Evolutionary conservation across 1,140 invertebrate genomes (phyloP).

Genomic region (Caenorhabditis inopinata): DNA sequence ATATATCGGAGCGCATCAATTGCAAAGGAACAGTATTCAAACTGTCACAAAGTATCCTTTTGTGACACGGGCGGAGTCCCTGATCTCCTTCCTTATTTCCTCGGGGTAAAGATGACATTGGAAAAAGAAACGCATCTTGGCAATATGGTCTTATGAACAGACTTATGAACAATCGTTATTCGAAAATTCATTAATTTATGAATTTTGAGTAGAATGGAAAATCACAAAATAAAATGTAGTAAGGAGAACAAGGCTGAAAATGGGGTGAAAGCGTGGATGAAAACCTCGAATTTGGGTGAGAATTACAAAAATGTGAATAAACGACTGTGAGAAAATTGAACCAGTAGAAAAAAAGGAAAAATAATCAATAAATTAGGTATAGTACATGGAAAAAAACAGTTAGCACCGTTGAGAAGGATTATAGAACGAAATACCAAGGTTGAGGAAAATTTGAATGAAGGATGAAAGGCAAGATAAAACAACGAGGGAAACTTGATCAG

Average conservation of each 20-base stretch:
- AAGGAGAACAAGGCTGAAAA: not conserved
- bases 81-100: not conserved
- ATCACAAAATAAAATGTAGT: slow-evolving; percentile 6
- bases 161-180: no score
- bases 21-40: no score
- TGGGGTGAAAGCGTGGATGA: not conserved
- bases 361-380: slow-evolving; percentile 19
- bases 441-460: not conserved
- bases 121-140: no score
- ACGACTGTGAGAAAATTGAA: not conserved
- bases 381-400: not conserved
- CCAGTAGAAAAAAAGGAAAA: not conserved
- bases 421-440: not conserved
- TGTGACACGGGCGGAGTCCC: not conserved
- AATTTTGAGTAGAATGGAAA: no score
- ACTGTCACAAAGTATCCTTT: no score
- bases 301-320: not conserved
- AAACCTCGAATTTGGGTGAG: not conserved
- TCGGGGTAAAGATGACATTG: not conserved
- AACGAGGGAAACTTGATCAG: not conserved
- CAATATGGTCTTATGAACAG: no score
- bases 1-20: not conserved
- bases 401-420: slow-evolving; percentile 1
- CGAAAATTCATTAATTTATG: no score
- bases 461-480: slow-evolving; percentile 21